Conservation (phyloP, 2,113 vertebrate genomes). For the Silurus glanis region DNA sequence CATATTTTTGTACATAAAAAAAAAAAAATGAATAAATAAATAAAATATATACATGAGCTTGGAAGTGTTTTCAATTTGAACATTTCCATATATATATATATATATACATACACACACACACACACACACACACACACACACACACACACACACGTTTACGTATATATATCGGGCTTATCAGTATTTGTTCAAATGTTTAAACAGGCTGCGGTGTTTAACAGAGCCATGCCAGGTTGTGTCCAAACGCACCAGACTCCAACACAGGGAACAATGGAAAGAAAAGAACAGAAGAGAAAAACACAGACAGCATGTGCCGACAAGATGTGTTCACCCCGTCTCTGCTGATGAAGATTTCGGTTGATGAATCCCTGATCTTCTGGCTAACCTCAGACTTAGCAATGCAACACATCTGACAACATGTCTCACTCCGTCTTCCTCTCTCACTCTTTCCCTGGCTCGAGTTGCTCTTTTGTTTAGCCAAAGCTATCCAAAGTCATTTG, state of each 20-base stretch:
- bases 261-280: not conserved
- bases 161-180: not conserved
- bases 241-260: not conserved
- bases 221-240: not conserved
- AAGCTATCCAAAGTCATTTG: slow-evolving; percentile 3
- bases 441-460: not conserved
- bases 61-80: no score
- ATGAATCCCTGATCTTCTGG: slow-evolving; percentile 50
- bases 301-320: slow-evolving; percentile 54
- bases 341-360: slow-evolving; percentile 21
- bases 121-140: no score
- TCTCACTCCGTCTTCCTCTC: not conserved
- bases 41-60: no score
- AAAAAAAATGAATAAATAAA: not conserved
- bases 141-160: no score
- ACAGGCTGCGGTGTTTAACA: not conserved
- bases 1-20: not conserved
- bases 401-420: slow-evolving; percentile 6
- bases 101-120: no score
- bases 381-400: slow-evolving; percentile 8
- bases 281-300: not conserved
- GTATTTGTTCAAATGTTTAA: not conserved
- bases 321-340: slow-evolving; percentile 54
- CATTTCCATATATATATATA: no score
- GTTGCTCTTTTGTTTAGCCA: not conserved